Conservation (phyloP, 2,888 invertebrate species). For the Acronicta aceris region DNA sequence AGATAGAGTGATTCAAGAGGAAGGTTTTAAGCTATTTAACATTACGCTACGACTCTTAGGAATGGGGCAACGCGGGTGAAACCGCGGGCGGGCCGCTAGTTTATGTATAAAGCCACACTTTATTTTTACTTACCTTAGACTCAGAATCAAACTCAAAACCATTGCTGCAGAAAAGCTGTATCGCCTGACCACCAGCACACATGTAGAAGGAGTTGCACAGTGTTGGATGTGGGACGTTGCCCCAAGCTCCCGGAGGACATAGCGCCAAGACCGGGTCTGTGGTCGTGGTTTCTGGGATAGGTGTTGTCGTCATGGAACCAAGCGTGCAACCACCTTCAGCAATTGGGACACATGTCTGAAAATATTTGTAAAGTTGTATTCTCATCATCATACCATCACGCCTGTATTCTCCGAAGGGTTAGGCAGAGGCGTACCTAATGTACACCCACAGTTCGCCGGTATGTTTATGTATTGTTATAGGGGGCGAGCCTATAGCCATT, state of each 20-base stretch:
- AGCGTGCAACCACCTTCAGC: constrained; percentile 62
- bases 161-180: constrained; percentile 58
- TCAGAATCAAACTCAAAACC: constrained; percentile 66
- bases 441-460: too few species aligned
- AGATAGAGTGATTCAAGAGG: too few species aligned
- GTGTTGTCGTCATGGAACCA: constrained; percentile 16
- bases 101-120: too few species aligned
- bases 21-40: too few species aligned
- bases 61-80: too few species aligned
- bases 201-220: constrained; percentile 67
- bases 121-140: constrained; percentile 29
- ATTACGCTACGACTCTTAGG: too few species aligned
- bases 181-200: constrained; percentile 63
- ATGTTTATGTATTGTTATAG: too few species aligned
- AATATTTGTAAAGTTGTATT: background rate
- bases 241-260: constrained; percentile 37
- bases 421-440: too few species aligned
- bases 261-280: constrained; percentile 6
- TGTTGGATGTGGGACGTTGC: constrained; percentile 51
- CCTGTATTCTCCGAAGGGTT: too few species aligned
- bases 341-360: constrained; percentile 48
- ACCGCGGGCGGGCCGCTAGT: too few species aligned
- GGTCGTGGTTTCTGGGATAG: constrained; percentile 9
- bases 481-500: too few species aligned
- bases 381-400: too few species aligned